Evolutionary conservation across 2,888 invertebrate species (phyloP).

Genomic region (Cryptocephalus primarius): DNA sequence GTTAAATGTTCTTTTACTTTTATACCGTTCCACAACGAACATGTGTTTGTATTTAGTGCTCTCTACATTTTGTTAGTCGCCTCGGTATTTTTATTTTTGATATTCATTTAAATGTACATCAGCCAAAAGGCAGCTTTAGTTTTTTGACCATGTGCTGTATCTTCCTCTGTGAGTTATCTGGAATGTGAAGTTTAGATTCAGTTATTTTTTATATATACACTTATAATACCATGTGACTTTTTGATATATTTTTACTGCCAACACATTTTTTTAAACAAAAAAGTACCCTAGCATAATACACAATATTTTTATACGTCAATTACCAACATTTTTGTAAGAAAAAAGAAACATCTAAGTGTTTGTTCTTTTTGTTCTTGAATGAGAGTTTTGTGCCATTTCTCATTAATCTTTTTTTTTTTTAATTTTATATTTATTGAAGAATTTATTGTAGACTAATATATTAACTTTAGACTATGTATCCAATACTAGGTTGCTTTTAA

Average conservation of each 20-base stretch:
- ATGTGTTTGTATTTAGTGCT: no score
- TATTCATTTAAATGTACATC: no score
- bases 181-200: no score
- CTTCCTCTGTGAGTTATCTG: no score
- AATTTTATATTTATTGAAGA: constrained; percentile 2
- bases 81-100: no score
- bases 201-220: no score
- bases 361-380: constrained; percentile 3
- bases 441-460: constrained; percentile 4
- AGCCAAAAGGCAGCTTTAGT: no score
- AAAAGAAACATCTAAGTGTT: constrained; percentile 8
- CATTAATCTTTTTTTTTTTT: neutral
- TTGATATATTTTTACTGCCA: constrained; percentile 2
- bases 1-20: no score
- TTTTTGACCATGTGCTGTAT: no score
- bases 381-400: constrained; percentile 12
- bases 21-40: no score
- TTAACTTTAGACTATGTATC: constrained; percentile 11
- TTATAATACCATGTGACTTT: no score
- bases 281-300: constrained; percentile 6
- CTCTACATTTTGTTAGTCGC: no score
- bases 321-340: neutral
- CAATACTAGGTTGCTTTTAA: constrained; percentile 10
- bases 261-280: constrained; percentile 3
- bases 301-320: constrained; percentile 18